Base-by-base conservation (phyloP, 2,113 vertebrate genomes). In the Tricholaema leucomelas region DNA sequence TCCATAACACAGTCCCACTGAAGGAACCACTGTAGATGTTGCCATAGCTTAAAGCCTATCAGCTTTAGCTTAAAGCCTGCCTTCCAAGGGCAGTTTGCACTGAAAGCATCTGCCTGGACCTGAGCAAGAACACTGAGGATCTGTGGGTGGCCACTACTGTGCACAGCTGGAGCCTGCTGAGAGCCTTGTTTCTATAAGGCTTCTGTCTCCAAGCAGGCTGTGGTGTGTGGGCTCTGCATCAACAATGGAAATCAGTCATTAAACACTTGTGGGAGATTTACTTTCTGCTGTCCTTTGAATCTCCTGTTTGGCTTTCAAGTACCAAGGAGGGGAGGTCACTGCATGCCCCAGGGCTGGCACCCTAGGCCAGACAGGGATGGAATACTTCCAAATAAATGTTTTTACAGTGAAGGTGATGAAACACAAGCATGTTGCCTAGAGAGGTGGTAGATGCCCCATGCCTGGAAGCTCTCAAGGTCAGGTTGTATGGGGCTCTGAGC, bases 231-330 rank as follows among this genome's bases (percentile, higher is more conserved):
- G 24, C 18, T 28, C 21, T 28, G n/a, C 2, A 2, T 10, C 30
- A 12, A 2, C 1, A 0, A 3, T 7, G 30, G 18, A 9, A 3
- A 59, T 5, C 6, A 4, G 0, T 14, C 2, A 0, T 38, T 54
- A 12, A 36, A 27, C 8, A 3, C 5, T 2, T 3, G 42, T 3
- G 40, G 19, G 35, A 12, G 38, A 2, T 10, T 7, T 1, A 0
- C 24, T 23, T 14, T 42, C 52, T 14, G 10, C 6, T 48, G 12
- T 9, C 27, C 33, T 31, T 10, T 10, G 23, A 19, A 7, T 1
- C 5, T 4, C 12, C 7, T 9, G 13, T 33, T 9, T 17, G 31
- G 33, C 28, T 30, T 3, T 35, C 30, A 3, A 4, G 31, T 3
- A 36, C 1, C 3, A 0, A 18, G 31, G n/a, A 7, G 6, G n/a